Percentiles rank a stretch among this genome's conserved stretches.
phyloP scores from a whole-genome alignment of 1,140 invertebrate genomes.

The Eupeodes corollae region DNA sequence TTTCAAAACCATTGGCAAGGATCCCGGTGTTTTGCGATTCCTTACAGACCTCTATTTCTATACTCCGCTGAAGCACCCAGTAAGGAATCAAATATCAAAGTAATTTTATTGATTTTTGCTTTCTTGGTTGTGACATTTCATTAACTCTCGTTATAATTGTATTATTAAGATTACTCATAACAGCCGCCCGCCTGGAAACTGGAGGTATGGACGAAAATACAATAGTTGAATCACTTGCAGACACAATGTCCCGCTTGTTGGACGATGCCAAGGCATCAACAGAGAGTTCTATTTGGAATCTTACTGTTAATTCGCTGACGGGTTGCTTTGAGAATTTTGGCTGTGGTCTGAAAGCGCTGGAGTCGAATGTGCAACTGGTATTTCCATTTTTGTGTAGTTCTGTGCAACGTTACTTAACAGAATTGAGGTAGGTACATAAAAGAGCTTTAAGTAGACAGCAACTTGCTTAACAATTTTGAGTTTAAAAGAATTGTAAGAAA shows the following conservation, averaged over 20 bases:
- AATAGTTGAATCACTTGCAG: conserved; percentile 5
- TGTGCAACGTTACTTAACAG: conserved; percentile 7
- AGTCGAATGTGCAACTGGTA: background rate
- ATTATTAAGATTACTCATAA: conserved; percentile 9
- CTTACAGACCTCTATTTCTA: conserved; percentile 8
- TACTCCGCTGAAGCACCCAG: conserved; percentile 10
- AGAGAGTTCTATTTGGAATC: conserved; percentile 6
- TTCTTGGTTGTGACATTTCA: background rate
- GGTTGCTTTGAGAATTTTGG: conserved; percentile 12
- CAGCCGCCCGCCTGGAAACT: conserved; percentile 4
- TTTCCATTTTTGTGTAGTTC: conserved; percentile 8
- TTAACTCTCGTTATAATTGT: background rate
- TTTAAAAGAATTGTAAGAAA: background rate
- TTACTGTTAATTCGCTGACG: conserved; percentile 3
- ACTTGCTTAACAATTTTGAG: background rate
- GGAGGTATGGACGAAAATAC: conserved; percentile 4
- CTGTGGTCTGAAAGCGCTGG: conserved; percentile 7
- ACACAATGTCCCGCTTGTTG: conserved; percentile 2
- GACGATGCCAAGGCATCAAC: conserved; percentile 1
- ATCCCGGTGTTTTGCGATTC: conserved; percentile 6
- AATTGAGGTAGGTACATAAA: conserved; percentile 5
- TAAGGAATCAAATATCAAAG: conserved; percentile 12
- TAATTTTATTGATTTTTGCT: conserved; percentile 3
- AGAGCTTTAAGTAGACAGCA: background rate
- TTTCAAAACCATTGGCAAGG: conserved; percentile 2